A percentile compares a stretch with the other conserved stretches of the same genome.
Evolutionary conservation across 2,888 invertebrate species (phyloP).

Genomic region (Trissolcus japonicus): DNA sequence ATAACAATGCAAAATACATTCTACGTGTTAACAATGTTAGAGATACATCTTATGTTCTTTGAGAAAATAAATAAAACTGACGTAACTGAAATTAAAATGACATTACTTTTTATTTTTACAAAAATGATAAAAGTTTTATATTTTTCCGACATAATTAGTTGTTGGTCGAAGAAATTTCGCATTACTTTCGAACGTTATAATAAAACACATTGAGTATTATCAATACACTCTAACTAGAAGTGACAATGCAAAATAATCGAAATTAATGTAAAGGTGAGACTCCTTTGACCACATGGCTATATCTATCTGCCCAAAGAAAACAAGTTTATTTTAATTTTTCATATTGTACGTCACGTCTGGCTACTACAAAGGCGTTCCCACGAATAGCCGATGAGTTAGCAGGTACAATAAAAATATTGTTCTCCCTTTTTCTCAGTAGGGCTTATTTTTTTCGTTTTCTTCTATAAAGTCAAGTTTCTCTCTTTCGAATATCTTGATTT

Average conservation of each 20-base stretch:
- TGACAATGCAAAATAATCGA: slow-evolving; percentile 53
- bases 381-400: slow-evolving; percentile 71
- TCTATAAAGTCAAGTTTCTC: slow-evolving; percentile 60
- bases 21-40: too few species aligned
- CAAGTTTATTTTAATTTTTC: slow-evolving; percentile 65
- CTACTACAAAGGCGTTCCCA: slow-evolving; percentile 68
- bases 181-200: too few species aligned
- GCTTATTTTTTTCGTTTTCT: slow-evolving; percentile 56
- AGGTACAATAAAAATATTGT: slow-evolving; percentile 72
- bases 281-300: slow-evolving; percentile 41
- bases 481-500: slow-evolving; percentile 25
- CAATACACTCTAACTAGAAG: slow-evolving; percentile 20
- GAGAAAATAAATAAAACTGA: too few species aligned
- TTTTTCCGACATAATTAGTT: too few species aligned
- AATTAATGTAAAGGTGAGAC: slow-evolving; percentile 52
- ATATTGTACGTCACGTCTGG: slow-evolving; percentile 66
- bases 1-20: too few species aligned
- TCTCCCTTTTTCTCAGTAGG: slow-evolving; percentile 54
- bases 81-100: too few species aligned
- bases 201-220: too few species aligned
- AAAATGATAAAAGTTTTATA: too few species aligned
- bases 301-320: slow-evolving; percentile 64
- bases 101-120: too few species aligned
- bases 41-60: too few species aligned
- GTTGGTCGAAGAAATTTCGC: too few species aligned